A percentile compares a stretch with the other conserved stretches of the same genome.
Conservation (phyloP, 1,140 invertebrate genomes). For the Leptopilina boulardi region DNA sequence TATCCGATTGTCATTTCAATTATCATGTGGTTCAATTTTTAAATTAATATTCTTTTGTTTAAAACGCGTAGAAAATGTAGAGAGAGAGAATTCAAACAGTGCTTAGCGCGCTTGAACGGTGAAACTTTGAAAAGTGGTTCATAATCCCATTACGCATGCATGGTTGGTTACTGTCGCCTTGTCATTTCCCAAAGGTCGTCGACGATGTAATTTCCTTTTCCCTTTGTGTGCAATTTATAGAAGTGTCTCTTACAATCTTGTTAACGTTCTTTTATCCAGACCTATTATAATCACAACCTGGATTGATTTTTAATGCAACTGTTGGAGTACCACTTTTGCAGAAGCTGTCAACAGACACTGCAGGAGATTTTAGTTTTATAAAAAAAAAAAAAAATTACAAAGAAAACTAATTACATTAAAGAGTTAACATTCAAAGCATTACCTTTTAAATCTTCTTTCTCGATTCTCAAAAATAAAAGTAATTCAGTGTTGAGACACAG, state of each 20-base stretch:
- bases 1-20: conserved; percentile 1
- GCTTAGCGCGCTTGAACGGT: conserved; percentile 15
- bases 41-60: conserved; percentile 27
- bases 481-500: too few relatives aligned
- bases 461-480: too few relatives aligned
- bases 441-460: too few relatives aligned
- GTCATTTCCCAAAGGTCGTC: conserved; percentile 24
- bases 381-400: too few relatives aligned
- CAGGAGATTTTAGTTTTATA: too few relatives aligned
- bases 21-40: background rate
- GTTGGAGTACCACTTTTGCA: background rate
- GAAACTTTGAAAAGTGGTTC: conserved; percentile 33
- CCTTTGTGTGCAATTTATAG: conserved; percentile 20
- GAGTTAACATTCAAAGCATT: too few relatives aligned
- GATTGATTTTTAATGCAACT: background rate
- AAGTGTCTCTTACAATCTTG: conserved; percentile 24
- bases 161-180: conserved; percentile 20
- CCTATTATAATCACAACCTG: conserved; percentile 1
- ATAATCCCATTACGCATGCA: conserved; percentile 33
- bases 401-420: too few relatives aligned
- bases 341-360: background rate
- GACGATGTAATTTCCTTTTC: conserved; percentile 33
- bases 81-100: conserved; percentile 28
- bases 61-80: background rate
- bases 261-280: background rate